These are phyloP conservation scores for Eclectus roratus DNA, from an alignment of 2,113 vertebrate genomes.

Conservation along the genomic window DNA sequence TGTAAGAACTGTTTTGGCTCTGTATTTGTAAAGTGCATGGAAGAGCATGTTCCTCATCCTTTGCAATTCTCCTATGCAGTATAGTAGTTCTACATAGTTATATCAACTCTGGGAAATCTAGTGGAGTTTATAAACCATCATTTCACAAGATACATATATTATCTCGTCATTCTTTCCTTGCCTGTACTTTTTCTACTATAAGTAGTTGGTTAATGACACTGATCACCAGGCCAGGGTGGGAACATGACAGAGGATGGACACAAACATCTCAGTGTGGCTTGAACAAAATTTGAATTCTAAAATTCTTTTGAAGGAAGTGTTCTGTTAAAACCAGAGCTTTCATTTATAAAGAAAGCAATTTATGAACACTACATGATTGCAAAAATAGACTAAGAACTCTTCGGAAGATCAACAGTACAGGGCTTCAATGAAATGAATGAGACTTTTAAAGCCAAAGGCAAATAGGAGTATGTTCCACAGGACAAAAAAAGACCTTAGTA, in stretches of 20 bases:
- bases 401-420: background rate
- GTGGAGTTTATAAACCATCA: background rate
- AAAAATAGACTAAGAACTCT: background rate
- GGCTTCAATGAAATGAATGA: background rate
- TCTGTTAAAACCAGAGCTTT: background rate
- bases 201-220: background rate
- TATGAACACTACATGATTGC: background rate
- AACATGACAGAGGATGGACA: background rate
- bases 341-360: background rate
- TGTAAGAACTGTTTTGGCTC: background rate
- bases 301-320: background rate
- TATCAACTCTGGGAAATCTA: background rate
- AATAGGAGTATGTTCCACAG: background rate
- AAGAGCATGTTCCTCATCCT: background rate
- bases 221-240: background rate
- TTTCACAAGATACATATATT: background rate
- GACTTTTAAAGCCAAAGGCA: background rate
- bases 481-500: background rate
- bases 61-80: background rate
- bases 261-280: accelerated
- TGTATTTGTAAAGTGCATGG: background rate
- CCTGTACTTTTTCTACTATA: background rate
- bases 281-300: background rate
- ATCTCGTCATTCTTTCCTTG: background rate
- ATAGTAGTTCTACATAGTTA: background rate